These are phyloP conservation scores for Falco cherrug DNA, from an alignment of 2,797 vertebrate species.

Conservation along the genomic window DNA sequence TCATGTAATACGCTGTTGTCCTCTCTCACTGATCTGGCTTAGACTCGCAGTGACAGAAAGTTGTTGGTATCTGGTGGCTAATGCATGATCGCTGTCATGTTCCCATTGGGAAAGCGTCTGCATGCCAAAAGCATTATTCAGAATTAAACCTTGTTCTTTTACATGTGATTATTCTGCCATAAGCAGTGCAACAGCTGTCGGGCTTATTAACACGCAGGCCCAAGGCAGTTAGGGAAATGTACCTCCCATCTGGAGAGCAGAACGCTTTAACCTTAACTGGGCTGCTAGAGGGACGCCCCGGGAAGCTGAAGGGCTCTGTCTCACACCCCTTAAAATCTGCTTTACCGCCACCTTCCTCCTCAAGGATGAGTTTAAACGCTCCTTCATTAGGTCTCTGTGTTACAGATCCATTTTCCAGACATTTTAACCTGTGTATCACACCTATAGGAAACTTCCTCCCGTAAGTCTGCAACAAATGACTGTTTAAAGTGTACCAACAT, in stretches of 20 bases:
- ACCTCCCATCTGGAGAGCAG: not conserved
- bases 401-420: not conserved
- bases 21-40: not conserved
- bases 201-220: not conserved
- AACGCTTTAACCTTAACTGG: not conserved
- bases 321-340: not conserved
- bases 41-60: not conserved
- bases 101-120: not conserved
- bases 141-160: not conserved
- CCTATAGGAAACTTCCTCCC: not conserved
- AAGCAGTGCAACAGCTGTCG: slow-evolving; percentile 24
- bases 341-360: not conserved
- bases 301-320: not conserved
- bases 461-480: not conserved
- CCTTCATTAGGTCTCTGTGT: not conserved
- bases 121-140: not conserved
- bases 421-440: not conserved
- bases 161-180: not conserved
- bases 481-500: not conserved
- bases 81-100: not conserved
- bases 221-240: not conserved
- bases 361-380: not conserved
- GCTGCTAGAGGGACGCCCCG: not conserved
- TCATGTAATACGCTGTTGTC: not conserved
- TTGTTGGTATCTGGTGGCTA: not conserved